Conservation (phyloP, 2,797 vertebrate species). For the Pagetopsis macropterus region DNA sequence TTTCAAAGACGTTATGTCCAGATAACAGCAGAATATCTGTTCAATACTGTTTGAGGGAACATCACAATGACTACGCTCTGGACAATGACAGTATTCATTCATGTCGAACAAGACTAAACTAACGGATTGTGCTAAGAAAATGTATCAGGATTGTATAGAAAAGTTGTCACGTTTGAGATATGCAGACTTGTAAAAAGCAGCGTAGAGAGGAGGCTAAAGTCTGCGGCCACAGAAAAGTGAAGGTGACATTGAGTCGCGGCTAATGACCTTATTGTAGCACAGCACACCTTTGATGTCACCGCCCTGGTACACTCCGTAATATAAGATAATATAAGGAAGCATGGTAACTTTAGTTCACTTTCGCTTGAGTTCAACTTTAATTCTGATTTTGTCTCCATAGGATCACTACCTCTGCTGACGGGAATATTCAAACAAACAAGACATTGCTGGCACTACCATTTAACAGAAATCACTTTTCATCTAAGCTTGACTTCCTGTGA, state of each 20-base stretch:
- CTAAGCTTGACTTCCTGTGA: conserved; percentile 2
- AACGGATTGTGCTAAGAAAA: neutral
- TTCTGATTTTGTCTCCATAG: neutral
- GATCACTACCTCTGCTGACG: neutral
- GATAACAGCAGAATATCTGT: neutral
- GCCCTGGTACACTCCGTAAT: neutral
- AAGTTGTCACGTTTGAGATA: neutral
- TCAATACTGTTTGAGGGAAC: neutral
- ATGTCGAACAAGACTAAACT: neutral
- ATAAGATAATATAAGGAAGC: neutral
- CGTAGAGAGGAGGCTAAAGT: conserved; percentile 41
- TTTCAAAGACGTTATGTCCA: neutral
- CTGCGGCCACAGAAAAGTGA: conserved; percentile 55
- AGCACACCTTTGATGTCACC: conserved; percentile 17
- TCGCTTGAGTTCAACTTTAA: neutral
- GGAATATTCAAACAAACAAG: neutral
- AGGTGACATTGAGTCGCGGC: conserved; percentile 82
- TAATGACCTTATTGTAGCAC: conserved; percentile 65
- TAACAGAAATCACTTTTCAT: neutral
- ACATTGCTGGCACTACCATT: neutral
- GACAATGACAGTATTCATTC: neutral
- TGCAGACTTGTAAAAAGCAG: neutral
- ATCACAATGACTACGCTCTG: neutral
- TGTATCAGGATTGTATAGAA: conserved; percentile 9
- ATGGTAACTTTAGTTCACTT: conserved; percentile 1